Percentiles rank a stretch among this genome's conserved stretches.
phyloP scores from a whole-genome alignment of 2,888 invertebrate species.

The Hyppa rectilinea region DNA sequence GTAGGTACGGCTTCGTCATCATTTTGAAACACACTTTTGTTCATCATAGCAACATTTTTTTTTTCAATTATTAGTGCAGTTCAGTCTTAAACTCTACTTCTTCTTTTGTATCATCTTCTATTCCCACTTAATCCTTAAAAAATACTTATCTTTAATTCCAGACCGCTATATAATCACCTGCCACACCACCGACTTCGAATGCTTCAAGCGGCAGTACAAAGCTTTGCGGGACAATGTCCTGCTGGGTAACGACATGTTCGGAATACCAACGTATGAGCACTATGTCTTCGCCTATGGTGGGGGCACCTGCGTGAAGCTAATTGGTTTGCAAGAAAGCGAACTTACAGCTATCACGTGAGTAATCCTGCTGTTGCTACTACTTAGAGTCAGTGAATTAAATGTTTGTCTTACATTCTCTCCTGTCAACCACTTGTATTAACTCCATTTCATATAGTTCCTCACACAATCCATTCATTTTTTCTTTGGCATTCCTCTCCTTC shows the following conservation, averaged over 20 bases:
- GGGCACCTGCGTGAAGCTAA: conserved; percentile 73
- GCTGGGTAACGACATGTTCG: conserved; percentile 69
- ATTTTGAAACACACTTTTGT: too few relatives aligned
- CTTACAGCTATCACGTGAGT: conserved; percentile 73
- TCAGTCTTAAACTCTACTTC: neutral
- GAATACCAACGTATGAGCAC: conserved; percentile 69
- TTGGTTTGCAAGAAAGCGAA: conserved; percentile 75
- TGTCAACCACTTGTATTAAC: neutral
- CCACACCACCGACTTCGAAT: conserved; percentile 77
- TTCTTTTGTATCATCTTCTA: neutral
- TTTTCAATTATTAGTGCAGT: neutral
- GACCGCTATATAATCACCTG: conserved; percentile 76
- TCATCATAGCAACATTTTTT: neutral
- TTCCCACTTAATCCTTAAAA: neutral
- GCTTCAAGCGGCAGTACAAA: conserved; percentile 78
- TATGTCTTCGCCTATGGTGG: conserved; percentile 73
- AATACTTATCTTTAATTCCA: conserved; percentile 53
- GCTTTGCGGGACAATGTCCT: conserved; percentile 74
- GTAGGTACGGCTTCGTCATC: too few relatives aligned
- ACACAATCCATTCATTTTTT: too few relatives aligned
- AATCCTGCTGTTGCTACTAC: neutral
- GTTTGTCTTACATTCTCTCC: neutral
- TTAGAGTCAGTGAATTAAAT: neutral
- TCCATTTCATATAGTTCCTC: neutral
- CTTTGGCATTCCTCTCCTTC: too few relatives aligned